phyloP scores from a whole-genome alignment of 2,113 vertebrate genomes.

The Nesoenas mayeri region DNA sequence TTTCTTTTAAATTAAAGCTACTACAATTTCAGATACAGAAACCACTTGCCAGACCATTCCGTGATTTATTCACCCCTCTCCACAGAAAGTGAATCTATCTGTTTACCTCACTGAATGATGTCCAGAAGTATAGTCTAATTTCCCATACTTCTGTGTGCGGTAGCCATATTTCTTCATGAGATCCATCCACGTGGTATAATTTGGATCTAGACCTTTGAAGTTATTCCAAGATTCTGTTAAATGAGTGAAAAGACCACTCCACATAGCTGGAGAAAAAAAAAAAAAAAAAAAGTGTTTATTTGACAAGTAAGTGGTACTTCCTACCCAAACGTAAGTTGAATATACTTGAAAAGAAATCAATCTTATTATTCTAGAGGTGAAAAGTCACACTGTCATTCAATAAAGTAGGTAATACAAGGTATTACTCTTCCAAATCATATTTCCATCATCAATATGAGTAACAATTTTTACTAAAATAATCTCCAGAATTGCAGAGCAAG shows the following conservation, averaged over 20 bases:
- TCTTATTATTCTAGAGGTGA: background rate
- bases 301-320: background rate
- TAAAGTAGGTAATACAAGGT: background rate
- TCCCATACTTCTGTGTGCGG: conserved; percentile 84
- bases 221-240: conserved; percentile 98
- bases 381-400: background rate
- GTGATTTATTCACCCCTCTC: background rate
- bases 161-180: conserved; percentile 85
- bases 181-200: conserved; percentile 93
- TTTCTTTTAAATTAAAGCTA: background rate
- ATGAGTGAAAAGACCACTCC: conserved; percentile 95
- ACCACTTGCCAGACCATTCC: background rate
- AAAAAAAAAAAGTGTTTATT: background rate
- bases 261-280: conserved; percentile 82
- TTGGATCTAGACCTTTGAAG: conserved; percentile 89
- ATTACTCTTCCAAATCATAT: background rate
- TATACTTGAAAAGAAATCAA: background rate
- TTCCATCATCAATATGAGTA: background rate
- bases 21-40: background rate
- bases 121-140: conserved; percentile 92
- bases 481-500: background rate
- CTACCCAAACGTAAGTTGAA: background rate
- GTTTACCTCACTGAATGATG: conserved; percentile 92
- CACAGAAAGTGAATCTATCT: background rate
- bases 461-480: background rate